These are phyloP conservation scores for Stegastes partitus DNA, from an alignment of 2,113 vertebrate species.

Conservation along the genomic window DNA sequence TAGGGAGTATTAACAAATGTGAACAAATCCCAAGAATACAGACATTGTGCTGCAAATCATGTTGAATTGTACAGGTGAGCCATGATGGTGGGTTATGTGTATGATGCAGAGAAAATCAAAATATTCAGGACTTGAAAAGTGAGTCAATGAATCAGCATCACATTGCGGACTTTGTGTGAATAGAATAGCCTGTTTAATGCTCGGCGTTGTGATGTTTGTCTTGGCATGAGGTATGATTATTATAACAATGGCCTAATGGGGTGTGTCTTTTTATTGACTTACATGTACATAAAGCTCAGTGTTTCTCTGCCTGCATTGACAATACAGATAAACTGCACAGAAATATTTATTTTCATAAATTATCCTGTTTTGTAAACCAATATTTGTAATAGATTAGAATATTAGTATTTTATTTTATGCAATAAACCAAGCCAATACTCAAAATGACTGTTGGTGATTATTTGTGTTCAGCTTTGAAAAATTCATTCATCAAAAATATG, in stretches of 20 bases:
- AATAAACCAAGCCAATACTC: constrained; percentile 71
- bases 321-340: constrained; percentile 67
- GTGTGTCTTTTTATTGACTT: constrained; percentile 39
- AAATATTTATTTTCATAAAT: constrained; percentile 83
- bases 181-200: background rate
- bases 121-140: background rate
- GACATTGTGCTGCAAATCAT: constrained; percentile 27
- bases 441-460: constrained; percentile 23
- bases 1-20: constrained; percentile 37
- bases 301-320: constrained; percentile 61
- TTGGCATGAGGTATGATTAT: constrained; percentile 28
- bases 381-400: constrained; percentile 69
- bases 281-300: constrained; percentile 33
- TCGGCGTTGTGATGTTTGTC: constrained; percentile 31
- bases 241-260: constrained; percentile 6
- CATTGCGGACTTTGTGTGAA: constrained; percentile 19
- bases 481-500: background rate
- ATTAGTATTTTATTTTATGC: constrained; percentile 70
- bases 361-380: constrained; percentile 74
- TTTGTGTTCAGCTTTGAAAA: too few relatives aligned
- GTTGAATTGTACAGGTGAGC: constrained; percentile 17
- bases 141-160: constrained; percentile 12
- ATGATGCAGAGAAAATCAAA: constrained; percentile 5
- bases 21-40: constrained; percentile 25
- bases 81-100: background rate